These are phyloP conservation scores for Sphaerophoria taeniata DNA, from an alignment of 2,888 invertebrate genomes.

Conservation along the genomic window DNA sequence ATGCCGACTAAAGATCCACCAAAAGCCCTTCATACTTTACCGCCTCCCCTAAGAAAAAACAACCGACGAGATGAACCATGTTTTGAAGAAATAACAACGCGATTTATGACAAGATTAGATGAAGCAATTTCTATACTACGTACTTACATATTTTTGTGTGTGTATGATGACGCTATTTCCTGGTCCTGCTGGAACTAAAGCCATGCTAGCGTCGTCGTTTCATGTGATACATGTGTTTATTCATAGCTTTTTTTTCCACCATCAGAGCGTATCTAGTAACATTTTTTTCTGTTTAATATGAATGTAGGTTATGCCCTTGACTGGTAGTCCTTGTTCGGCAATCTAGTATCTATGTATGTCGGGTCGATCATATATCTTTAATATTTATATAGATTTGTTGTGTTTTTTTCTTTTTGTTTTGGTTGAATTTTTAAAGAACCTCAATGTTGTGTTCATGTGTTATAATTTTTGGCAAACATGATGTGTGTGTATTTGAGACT, in stretches of 20 bases:
- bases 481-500: conserved; percentile 17
- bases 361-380: conserved; percentile 16
- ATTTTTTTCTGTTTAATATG: neutral
- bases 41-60: too few species aligned
- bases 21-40: too few species aligned
- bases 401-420: neutral
- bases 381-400: neutral
- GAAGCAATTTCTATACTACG: conserved; percentile 20
- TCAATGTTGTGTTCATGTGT: conserved; percentile 28
- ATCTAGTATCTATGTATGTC: conserved; percentile 1
- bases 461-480: conserved; percentile 37
- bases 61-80: conserved; percentile 42
- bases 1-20: conserved; percentile 48
- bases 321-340: conserved; percentile 17
- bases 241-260: neutral
- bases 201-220: neutral
- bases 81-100: conserved; percentile 45
- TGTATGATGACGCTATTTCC: neutral
- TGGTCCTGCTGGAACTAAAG: neutral
- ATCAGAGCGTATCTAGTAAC: too few species aligned
- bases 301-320: conserved; percentile 31
- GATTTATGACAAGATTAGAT: conserved; percentile 47
- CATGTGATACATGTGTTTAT: conserved; percentile 22
- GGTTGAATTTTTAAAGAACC: conserved; percentile 27
- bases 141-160: neutral